phyloP scores from a whole-genome alignment of 2,113 vertebrate genomes.

The Rhea pennata region DNA sequence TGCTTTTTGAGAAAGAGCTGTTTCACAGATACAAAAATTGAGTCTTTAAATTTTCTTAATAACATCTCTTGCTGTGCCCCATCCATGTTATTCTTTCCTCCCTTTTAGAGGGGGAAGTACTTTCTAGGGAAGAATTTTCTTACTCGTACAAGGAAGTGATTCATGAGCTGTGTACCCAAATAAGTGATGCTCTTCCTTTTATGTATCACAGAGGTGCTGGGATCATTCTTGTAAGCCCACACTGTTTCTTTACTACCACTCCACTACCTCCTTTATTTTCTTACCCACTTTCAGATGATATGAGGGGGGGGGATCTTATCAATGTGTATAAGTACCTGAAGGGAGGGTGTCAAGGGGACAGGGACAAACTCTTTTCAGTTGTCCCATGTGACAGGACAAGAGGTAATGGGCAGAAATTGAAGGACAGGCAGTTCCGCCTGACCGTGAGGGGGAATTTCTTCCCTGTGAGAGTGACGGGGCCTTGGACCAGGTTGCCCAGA shows the following conservation, averaged over 20 bases:
- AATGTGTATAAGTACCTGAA: no score
- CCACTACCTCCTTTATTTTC: not conserved
- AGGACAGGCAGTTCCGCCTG: no score
- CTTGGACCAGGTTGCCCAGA: no score
- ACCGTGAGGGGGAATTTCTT: no score
- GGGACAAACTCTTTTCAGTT: no score
- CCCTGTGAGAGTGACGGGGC: no score
- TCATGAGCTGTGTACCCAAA: not conserved
- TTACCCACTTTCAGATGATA: conserved; percentile 62
- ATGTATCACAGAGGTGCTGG: not conserved
- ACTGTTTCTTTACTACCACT: not conserved
- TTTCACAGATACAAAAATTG: not conserved
- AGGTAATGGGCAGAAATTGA: no score
- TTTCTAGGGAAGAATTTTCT: not conserved
- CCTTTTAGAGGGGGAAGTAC: not conserved
- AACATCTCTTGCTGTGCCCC: not conserved
- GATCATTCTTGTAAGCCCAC: not conserved
- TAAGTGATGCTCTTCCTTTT: not conserved
- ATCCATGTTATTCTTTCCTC: not conserved
- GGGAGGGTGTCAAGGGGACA: no score
- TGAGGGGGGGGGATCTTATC: no score
- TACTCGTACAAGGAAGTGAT: not conserved
- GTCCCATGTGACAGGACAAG: no score
- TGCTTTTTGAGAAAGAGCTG: conserved; percentile 56
- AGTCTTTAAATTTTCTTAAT: not conserved